Base-by-base conservation (phyloP, 64 coral and sea anemone genomes). In the Porites lutea region DNA sequence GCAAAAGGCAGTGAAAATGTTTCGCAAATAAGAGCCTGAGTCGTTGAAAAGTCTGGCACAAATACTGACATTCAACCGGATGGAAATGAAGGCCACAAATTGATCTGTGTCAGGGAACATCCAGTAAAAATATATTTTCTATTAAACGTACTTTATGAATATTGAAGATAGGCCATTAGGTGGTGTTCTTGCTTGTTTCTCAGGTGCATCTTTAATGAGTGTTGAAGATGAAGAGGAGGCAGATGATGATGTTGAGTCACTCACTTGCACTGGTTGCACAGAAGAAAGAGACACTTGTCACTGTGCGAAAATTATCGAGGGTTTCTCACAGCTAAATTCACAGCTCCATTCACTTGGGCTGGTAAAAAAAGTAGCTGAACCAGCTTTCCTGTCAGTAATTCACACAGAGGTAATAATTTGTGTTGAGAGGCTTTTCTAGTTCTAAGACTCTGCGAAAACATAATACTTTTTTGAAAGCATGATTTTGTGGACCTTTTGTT, bases 351-450 rank as follows among this genome's bases (percentile, higher is more conserved):
- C 87, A 37, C 48, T 99, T 59, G 97, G 97, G 51, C 47, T 99
- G 62, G 59, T 99, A 44, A 92, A 99, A 22, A 96, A 94, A 85
- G 91, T 99, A 27, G 91, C 91, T 44, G 94, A 92, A 54, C 91
- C 94, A 43, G 97, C 97, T 44, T 94, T 96, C 78, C 52, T 99
- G 20, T 93, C 94, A 45, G 97, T 99, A 13, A 96, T 99, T 16
- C 97, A 99, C 44, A 94, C 48, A 77, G 85, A 89, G 91, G 97
- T 99, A 91, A 60, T 60, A 13, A 22, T 71, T 53, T 16, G 20
- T 75, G 2, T 2, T 52, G 13, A 0, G 3, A n/a, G 5, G 13
- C 65, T 37, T 37, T 0, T 37, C 27, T 37, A 37, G 27, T 37
- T 37, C 27, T 37, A 37, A 37, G 27, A 37, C 27, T 37, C 27